phyloP scores from a whole-genome alignment of 2,888 invertebrate species.

The Scrobipalpa atriplicella region DNA sequence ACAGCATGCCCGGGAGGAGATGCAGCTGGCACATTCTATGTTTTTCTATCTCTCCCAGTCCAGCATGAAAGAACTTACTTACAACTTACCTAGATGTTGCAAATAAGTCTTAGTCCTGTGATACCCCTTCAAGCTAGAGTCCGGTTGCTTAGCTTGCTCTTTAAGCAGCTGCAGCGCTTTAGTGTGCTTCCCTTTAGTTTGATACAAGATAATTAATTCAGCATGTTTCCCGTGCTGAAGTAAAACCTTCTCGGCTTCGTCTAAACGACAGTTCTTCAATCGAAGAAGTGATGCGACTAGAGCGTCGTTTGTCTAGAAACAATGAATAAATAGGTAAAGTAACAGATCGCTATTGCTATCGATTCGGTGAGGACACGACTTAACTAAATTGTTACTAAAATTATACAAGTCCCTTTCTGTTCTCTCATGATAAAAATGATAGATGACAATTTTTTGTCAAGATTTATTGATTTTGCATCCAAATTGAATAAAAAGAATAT shows the following conservation, averaged over 20 bases:
- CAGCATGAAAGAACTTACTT: no score
- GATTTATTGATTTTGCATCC: no score
- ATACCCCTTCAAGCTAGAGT: slow-evolving; percentile 90
- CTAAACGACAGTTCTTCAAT: slow-evolving; percentile 95
- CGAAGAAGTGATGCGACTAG: slow-evolving; percentile 95
- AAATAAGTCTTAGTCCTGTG: slow-evolving; percentile 95
- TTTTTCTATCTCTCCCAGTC: no score
- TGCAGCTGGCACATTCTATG: no score
- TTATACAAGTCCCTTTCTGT: no score
- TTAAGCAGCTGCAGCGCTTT: slow-evolving; percentile 94
- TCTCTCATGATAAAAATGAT: no score
- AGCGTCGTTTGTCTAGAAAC: slow-evolving; percentile 94
- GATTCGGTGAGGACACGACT: no score
- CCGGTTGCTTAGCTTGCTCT: slow-evolving; percentile 88
- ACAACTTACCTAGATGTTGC: slow-evolving; percentile 89
- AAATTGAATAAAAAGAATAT: no score
- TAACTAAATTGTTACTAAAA: no score
- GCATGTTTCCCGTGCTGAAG: slow-evolving; percentile 93
- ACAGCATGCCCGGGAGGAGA: no score
- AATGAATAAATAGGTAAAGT: neutral
- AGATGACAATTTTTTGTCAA: no score
- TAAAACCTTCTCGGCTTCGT: slow-evolving; percentile 95
- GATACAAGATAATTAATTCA: slow-evolving; percentile 97
- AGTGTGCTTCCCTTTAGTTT: slow-evolving; percentile 95
- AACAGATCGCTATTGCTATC: no score